Conservation (phyloP, 2,888 invertebrate species). For the Aphodius granarius region DNA sequence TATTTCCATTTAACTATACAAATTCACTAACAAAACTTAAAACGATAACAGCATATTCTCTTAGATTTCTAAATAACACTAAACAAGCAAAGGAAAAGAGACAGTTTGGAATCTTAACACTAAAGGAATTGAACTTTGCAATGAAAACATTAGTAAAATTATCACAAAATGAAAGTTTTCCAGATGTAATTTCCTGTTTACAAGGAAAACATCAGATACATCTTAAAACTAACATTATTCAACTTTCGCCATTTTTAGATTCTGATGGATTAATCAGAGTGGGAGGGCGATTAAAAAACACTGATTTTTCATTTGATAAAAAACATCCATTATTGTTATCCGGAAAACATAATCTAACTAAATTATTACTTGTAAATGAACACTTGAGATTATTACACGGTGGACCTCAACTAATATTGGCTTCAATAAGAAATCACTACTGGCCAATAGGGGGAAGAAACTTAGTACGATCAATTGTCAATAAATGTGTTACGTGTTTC, state of each 20-base stretch:
- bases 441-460: constrained; percentile 18
- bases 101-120: too few relatives aligned
- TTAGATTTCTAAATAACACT: too few relatives aligned
- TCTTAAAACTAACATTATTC: neutral
- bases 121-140: too few relatives aligned
- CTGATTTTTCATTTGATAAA: neutral
- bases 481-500: constrained; percentile 23
- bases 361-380: neutral
- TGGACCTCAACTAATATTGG: neutral
- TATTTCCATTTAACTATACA: too few relatives aligned
- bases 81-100: too few relatives aligned
- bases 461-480: constrained; percentile 3
- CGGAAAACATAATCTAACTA: neutral
- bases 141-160: constrained; percentile 3
- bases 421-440: neutral
- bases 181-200: neutral
- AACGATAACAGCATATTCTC: too few relatives aligned
- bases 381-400: neutral
- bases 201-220: neutral
- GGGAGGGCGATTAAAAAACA: neutral
- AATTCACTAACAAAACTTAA: too few relatives aligned
- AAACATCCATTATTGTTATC: constrained; percentile 7
- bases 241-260: neutral
- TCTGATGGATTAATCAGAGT: constrained; percentile 3
- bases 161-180: neutral